These are phyloP conservation scores for Fistularia commersonii DNA, from an alignment of 2,797 vertebrate genomes.

Conservation along the genomic window DNA sequence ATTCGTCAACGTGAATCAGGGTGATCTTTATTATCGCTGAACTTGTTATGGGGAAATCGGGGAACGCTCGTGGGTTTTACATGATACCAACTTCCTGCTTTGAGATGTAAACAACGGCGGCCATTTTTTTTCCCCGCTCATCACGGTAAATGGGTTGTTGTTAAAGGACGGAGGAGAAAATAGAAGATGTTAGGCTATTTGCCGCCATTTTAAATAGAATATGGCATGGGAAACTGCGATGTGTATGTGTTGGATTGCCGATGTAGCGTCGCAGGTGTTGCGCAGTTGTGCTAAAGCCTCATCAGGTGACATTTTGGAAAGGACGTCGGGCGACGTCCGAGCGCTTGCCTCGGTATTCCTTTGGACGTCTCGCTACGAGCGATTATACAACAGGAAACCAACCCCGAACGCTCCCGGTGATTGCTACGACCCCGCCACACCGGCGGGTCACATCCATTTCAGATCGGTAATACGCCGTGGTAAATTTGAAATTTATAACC, in stretches of 20 bases:
- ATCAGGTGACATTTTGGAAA: no score
- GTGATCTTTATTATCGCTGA: slow-evolving; percentile 56
- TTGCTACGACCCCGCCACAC: slow-evolving; percentile 25
- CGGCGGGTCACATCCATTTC: slow-evolving; percentile 23
- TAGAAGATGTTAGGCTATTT: slow-evolving; percentile 17
- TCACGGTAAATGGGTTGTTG: slow-evolving; percentile 43
- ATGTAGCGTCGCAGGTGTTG: no score
- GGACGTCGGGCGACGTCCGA: no score
- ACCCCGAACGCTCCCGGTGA: slow-evolving; percentile 17
- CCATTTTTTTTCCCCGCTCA: slow-evolving; percentile 48
- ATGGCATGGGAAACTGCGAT: slow-evolving; percentile 4
- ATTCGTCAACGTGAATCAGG: slow-evolving; percentile 33
- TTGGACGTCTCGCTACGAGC: no score
- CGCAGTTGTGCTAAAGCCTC: no score
- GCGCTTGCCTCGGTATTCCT: no score
- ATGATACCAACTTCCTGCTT: slow-evolving; percentile 35
- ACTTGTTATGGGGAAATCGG: slow-evolving; percentile 58
- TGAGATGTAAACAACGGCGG: slow-evolving; percentile 38
- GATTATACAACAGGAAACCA: no score
- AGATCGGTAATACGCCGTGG: slow-evolving; percentile 8
- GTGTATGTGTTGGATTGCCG: not conserved
- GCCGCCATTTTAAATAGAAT: slow-evolving; percentile 4
- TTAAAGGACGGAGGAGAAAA: slow-evolving; percentile 25
- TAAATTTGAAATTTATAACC: slow-evolving; percentile 43
- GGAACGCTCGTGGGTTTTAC: slow-evolving; percentile 40